A percentile compares a stretch with the other conserved stretches of the same genome.
phyloP scores from a whole-genome alignment of 2,888 invertebrate genomes.

The Drosophila nr. perissopoda region DNA sequence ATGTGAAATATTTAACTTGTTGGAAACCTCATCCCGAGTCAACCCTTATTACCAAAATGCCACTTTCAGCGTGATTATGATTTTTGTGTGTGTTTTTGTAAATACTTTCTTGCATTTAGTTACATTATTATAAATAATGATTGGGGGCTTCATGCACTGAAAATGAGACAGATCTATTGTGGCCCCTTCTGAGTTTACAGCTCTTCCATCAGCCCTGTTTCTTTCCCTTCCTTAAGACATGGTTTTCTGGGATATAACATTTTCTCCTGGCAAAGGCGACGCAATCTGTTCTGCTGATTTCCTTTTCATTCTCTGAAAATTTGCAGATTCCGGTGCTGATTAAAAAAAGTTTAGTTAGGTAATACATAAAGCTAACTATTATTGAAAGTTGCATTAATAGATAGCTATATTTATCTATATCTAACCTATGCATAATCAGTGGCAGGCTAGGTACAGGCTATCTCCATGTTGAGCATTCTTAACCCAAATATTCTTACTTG shows the following conservation, averaged over 20 bases:
- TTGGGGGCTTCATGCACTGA: background rate
- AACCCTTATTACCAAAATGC: background rate
- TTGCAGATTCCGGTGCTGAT: accelerated
- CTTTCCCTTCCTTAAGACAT: background rate
- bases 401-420: background rate
- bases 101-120: too few species aligned
- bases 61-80: background rate
- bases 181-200: accelerated
- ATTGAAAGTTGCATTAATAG: background rate
- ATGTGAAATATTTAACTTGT: background rate
- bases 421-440: too few species aligned
- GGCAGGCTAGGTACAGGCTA: background rate
- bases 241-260: background rate
- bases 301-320: background rate
- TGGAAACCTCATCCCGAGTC: background rate
- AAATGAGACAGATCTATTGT: background rate
- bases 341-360: background rate
- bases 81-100: background rate
- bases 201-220: background rate
- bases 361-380: background rate
- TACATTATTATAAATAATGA: too few species aligned
- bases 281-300: background rate
- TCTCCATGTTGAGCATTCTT: background rate
- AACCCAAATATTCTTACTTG: background rate
- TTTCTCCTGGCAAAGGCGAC: accelerated